Evolutionary conservation across 2,888 invertebrate species (phyloP), one percentile per base, ranked within the genome.

Genomic region (Lathronympha strigana): DNA sequence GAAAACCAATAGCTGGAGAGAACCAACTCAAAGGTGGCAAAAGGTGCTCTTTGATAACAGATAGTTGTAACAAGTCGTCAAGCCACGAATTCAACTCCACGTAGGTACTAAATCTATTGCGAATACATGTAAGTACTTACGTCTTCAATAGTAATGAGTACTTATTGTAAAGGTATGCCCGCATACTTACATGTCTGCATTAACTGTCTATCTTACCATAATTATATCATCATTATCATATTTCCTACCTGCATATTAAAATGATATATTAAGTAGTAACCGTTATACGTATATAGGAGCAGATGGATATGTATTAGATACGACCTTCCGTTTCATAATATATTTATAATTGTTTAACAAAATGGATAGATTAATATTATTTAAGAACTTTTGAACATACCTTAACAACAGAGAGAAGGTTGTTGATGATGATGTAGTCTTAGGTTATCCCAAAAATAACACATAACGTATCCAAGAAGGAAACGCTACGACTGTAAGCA

Each of bases 161-260:
- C 60, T 33, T n/a, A n/a, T n/a, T 49, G 38, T 66, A 49, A 61
- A 61, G 66, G 40, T 61, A 45, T 45, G 60, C 51, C 33, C 19
- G 38, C 64, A 66, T 66, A 60, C 60, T 66, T 40, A 51, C 61
- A 66, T 60, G 64, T 66, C 64, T 60, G 45, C 40, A 58, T 60
- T 66, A 51, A 64, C 53, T 38, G 60, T 60, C 38, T 51, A 51
- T 60, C 45, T 13, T n/a, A 47, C 64, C 60, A 53, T 64, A 60
- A 58, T 5, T n/a, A n/a, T n/a, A n/a, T n/a, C n/a, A n/a, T 57
- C 50, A 47, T 49, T 57, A 28, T 25, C 28, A 50, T 25, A 40
- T 36, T 43, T 50, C 25, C n/a, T 51, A 43, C 23, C 54, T 54
- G 33, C 33, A 45, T 40, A 58, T 58, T 43, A 36, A 63, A 58